Evolutionary conservation across 2,113 vertebrate species (phyloP).

Genomic region (Aleadryas rufinucha): DNA sequence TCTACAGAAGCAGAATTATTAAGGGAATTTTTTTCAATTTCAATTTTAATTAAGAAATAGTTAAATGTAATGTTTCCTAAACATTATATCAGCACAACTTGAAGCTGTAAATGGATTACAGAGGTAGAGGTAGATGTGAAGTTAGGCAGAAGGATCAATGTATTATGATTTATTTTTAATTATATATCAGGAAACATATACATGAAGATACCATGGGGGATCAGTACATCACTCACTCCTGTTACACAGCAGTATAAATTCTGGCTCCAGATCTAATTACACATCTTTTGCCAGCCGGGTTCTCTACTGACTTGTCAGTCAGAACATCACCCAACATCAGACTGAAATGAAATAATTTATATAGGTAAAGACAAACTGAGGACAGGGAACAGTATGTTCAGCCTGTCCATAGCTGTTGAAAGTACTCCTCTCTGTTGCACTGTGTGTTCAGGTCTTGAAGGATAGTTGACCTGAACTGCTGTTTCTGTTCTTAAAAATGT

Average conservation of each 20-base stretch:
- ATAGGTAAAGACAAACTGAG: neutral
- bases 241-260: neutral
- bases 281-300: neutral
- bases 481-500: neutral
- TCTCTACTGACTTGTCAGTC: neutral
- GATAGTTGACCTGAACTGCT: neutral
- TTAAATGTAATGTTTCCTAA: neutral
- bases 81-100: neutral
- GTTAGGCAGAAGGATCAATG: neutral
- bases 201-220: neutral
- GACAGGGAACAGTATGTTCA: neutral
- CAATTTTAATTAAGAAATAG: neutral
- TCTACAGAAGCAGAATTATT: neutral
- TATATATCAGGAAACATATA: neutral
- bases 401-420: neutral
- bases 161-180: neutral
- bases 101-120: neutral
- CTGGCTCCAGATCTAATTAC: neutral
- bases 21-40: neutral
- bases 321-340: neutral
- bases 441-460: neutral
- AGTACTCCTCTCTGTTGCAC: neutral
- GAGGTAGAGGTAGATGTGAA: neutral
- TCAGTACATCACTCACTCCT: neutral
- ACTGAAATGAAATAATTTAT: neutral